A percentile compares a stretch with the other conserved stretches of the same genome.
These are phyloP conservation scores for Drosophila littoralis DNA, from an alignment of 1,140 invertebrate species.

Conservation along the genomic window DNA sequence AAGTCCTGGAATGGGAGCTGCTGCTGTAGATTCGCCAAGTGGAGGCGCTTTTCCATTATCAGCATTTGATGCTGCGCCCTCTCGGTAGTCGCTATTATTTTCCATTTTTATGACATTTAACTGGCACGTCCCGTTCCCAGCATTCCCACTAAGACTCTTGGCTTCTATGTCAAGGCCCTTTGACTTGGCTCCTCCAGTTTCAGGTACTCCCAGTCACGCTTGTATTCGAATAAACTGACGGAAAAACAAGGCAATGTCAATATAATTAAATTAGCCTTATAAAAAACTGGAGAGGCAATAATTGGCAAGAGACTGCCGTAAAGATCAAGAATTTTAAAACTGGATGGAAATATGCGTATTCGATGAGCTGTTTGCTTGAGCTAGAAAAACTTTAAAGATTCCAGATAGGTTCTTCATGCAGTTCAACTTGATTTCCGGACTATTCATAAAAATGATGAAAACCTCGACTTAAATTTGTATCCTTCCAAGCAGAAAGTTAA, in stretches of 20 bases:
- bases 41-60: slow-evolving; percentile 64
- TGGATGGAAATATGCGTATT: too few relatives aligned
- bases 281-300: slow-evolving; percentile 37
- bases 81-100: slow-evolving; percentile 42
- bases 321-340: too few relatives aligned
- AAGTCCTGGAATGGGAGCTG: slow-evolving; percentile 17
- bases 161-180: neutral
- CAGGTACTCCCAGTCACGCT: slow-evolving; percentile 21
- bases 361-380: too few relatives aligned
- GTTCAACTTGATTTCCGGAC: too few relatives aligned
- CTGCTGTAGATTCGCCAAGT: slow-evolving; percentile 30
- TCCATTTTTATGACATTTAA: slow-evolving; percentile 78
- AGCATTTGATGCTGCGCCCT: slow-evolving; percentile 58
- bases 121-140: slow-evolving; percentile 39
- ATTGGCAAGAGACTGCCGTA: too few relatives aligned
- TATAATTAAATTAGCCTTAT: slow-evolving; percentile 79
- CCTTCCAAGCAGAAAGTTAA: too few relatives aligned
- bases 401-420: too few relatives aligned
- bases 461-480: too few relatives aligned
- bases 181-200: neutral
- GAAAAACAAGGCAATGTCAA: slow-evolving; percentile 69
- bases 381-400: too few relatives aligned
- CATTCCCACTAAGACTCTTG: neutral
- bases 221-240: slow-evolving; percentile 48
- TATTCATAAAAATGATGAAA: too few relatives aligned